Conservation (phyloP, 2,888 invertebrate species). For the Eilema caniola region DNA sequence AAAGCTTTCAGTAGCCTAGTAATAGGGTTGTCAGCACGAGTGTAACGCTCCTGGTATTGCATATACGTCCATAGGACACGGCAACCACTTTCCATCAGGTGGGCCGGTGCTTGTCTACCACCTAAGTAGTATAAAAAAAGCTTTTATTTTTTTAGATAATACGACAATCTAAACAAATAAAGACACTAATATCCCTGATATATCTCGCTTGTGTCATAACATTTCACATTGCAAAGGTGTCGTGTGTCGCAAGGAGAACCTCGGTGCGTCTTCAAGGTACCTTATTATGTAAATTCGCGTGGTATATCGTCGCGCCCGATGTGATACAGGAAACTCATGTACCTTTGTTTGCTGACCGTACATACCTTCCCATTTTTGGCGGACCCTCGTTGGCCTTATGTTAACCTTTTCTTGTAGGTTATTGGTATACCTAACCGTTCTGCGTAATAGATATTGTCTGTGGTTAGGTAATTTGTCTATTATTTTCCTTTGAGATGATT, state of each 20-base stretch:
- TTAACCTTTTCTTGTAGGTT: not conserved
- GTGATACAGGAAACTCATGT: constrained; percentile 16
- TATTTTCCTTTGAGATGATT: not conserved
- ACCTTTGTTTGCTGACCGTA: constrained; percentile 8
- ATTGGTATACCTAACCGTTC: not conserved
- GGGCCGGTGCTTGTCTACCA: too few relatives aligned
- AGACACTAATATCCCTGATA: constrained; percentile 23
- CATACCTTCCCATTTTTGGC: not conserved
- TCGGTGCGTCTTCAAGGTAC: constrained; percentile 40
- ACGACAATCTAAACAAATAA: too few relatives aligned
- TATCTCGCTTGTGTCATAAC: constrained; percentile 25
- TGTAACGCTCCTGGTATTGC: too few relatives aligned
- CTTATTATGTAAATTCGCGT: constrained; percentile 31
- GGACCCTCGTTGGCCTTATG: not conserved
- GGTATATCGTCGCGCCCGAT: not conserved
- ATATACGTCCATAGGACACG: too few relatives aligned
- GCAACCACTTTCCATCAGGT: too few relatives aligned
- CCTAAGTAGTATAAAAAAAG: too few relatives aligned
- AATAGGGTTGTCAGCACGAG: too few relatives aligned
- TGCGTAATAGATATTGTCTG: not conserved
- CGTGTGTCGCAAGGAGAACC: constrained; percentile 35
- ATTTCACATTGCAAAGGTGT: constrained; percentile 31
- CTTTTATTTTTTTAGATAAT: too few relatives aligned
- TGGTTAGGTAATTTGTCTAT: not conserved
- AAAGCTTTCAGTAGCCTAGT: too few relatives aligned